Conservation (phyloP, 1,140 invertebrate species). For the Portunus trituberculatus region DNA sequence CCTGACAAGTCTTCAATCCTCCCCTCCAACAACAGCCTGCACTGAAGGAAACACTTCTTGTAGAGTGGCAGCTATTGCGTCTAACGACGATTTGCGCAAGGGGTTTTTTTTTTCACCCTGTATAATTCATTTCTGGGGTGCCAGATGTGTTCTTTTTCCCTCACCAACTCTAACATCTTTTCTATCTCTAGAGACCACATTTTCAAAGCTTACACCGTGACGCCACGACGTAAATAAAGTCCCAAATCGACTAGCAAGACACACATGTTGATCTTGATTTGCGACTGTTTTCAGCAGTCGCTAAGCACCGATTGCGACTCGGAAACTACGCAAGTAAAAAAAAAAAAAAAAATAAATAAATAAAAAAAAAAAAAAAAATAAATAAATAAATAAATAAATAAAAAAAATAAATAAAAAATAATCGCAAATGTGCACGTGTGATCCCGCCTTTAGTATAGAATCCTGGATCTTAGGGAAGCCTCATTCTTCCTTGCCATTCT, state of each 20-base stretch:
- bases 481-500: neutral
- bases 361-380: neutral
- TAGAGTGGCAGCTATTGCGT: no score
- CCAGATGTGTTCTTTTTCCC: no score
- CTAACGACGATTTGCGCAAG: no score
- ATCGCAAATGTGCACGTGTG: neutral
- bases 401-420: constrained; percentile 5
- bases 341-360: neutral
- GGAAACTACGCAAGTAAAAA: neutral
- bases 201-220: neutral
- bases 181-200: no score
- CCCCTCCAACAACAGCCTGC: no score
- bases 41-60: no score
- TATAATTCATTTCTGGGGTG: no score
- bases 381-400: neutral
- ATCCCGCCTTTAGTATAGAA: neutral
- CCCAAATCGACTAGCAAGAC: no score
- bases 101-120: no score
- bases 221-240: neutral
- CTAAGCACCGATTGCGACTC: neutral
- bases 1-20: no score
- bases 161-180: no score
- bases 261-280: neutral
- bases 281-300: neutral
- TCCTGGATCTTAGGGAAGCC: neutral